A percentile compares a stretch with the other conserved stretches of the same genome.
Conservation (phyloP, 2,113 vertebrate species). For the Eulemur rufifrons region DNA sequence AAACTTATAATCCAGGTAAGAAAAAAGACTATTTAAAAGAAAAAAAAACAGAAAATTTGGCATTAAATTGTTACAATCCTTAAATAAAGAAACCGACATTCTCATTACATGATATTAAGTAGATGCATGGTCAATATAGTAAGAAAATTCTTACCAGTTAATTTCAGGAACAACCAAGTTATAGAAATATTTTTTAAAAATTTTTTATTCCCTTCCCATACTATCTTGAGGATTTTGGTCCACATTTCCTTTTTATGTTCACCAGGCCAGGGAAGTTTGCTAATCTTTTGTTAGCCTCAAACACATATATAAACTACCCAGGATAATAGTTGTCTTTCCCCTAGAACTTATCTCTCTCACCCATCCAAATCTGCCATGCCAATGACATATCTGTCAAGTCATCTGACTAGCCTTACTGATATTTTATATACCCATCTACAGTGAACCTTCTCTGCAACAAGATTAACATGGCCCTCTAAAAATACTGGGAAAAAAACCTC, state of each 20-base stretch:
- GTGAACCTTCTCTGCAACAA: not conserved
- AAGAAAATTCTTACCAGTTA: slow-evolving; percentile 46
- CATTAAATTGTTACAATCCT: slow-evolving; percentile 15
- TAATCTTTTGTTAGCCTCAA: not conserved
- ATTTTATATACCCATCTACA: not conserved
- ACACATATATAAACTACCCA: not conserved
- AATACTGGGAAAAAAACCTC: not conserved
- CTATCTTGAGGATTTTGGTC: not conserved
- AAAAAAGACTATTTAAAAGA: not conserved
- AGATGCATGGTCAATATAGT: not conserved
- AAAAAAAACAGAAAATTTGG: not conserved
- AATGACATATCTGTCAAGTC: not conserved
- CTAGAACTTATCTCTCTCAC: not conserved
- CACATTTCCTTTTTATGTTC: not conserved
- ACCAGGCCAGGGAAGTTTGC: not conserved
- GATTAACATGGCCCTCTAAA: not conserved
- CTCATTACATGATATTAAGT: not conserved
- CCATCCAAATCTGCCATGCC: not conserved
- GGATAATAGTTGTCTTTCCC: not conserved
- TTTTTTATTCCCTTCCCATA: not conserved
- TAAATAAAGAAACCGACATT: slow-evolving; percentile 1
- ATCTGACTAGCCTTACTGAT: not conserved
- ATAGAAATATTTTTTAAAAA: not conserved
- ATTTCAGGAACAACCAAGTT: slow-evolving; percentile 29
- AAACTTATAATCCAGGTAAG: not conserved